Percentiles rank a stretch among this genome's conserved stretches.
Conservation (phyloP, 2,888 invertebrate genomes). For the Phyto melanocephala region DNA sequence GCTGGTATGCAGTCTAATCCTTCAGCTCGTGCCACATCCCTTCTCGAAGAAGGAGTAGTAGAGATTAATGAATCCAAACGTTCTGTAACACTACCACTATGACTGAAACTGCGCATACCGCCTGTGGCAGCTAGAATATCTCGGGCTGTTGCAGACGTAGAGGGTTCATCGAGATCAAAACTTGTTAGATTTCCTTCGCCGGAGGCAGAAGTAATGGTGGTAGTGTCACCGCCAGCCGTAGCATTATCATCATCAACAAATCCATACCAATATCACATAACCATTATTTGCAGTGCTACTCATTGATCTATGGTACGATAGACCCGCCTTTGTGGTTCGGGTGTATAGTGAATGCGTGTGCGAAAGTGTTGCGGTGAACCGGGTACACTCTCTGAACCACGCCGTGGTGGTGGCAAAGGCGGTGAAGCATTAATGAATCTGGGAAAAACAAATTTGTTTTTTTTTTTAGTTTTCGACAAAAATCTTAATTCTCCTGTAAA, state of each 20-base stretch:
- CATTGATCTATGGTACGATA: conserved; percentile 80
- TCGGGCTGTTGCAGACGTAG: conserved; percentile 31
- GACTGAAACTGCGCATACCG: conserved; percentile 45
- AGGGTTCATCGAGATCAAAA: conserved; percentile 32
- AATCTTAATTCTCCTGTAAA: neutral
- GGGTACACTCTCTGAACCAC: conserved; percentile 85
- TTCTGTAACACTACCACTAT: conserved; percentile 60
- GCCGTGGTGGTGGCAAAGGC: conserved; percentile 79
- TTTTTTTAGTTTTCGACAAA: too few relatives aligned
- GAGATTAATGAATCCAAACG: conserved; percentile 49
- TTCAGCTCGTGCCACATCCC: neutral
- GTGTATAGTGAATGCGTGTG: conserved; percentile 82
- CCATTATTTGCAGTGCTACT: conserved; percentile 79
- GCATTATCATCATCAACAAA: conserved; percentile 73
- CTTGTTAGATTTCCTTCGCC: neutral
- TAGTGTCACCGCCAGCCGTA: conserved; percentile 24
- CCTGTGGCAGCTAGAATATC: conserved; percentile 36
- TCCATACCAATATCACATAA: conserved; percentile 79
- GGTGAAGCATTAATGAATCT: conserved; percentile 80
- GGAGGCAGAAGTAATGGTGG: neutral
- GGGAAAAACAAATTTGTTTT: neutral
- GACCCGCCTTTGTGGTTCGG: conserved; percentile 81
- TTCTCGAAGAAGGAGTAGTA: conserved; percentile 4
- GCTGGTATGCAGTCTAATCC: conserved; percentile 48
- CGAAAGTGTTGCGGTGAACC: conserved; percentile 85